A percentile compares a stretch with the other conserved stretches of the same genome.
phyloP scores from a whole-genome alignment of 1,140 invertebrate genomes.

The Daktulosphaira vitifoliae region DNA sequence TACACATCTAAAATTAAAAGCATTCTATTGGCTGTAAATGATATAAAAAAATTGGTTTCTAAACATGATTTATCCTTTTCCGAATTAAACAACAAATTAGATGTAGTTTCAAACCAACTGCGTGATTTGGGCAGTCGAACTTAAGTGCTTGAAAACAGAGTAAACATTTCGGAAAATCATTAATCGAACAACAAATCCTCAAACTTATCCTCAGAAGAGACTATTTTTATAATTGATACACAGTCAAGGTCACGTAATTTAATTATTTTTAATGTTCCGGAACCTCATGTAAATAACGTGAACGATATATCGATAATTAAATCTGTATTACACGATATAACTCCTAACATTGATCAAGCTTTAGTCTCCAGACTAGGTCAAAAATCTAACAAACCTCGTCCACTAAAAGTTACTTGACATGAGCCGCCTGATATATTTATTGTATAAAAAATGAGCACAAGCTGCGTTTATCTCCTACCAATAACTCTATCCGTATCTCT shows the following conservation, averaged over 20 bases:
- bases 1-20: background rate
- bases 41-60: background rate
- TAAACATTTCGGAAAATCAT: background rate
- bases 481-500: background rate
- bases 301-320: background rate
- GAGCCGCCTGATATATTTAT: conserved; percentile 2
- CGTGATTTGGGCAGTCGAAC: background rate
- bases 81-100: background rate
- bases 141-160: background rate
- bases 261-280: background rate
- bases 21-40: conserved; percentile 1
- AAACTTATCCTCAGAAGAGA: background rate
- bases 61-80: background rate
- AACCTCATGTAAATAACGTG: background rate
- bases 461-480: background rate
- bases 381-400: conserved; percentile 1
- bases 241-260: background rate
- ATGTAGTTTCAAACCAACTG: background rate
- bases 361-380: background rate
- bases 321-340: background rate
- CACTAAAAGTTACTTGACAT: conserved; percentile 6
- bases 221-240: background rate
- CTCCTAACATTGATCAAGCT: background rate
- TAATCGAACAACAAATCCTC: background rate
- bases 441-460: background rate